phyloP scores from a whole-genome alignment of 2,888 invertebrate genomes.

The Crematogaster levior region DNA sequence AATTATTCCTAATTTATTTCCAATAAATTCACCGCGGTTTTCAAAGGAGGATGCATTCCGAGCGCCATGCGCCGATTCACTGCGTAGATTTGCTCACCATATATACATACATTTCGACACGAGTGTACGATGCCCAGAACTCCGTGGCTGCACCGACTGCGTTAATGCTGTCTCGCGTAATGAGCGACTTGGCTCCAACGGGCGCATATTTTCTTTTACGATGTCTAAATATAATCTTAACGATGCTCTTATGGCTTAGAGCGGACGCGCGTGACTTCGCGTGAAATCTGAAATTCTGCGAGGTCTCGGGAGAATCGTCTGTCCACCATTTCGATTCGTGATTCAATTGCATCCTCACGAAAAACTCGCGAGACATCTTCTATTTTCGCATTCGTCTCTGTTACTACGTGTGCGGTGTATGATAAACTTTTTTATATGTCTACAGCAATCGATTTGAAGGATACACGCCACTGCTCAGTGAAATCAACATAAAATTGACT shows the following conservation, averaged over 20 bases:
- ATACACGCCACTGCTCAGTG: not conserved
- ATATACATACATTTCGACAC: conserved; percentile 69
- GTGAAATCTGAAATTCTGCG: conserved; percentile 74
- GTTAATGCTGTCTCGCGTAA: conserved; percentile 84
- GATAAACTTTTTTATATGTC: conserved; percentile 13
- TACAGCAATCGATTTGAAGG: not conserved
- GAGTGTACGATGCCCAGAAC: conserved; percentile 67
- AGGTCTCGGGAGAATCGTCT: conserved; percentile 31
- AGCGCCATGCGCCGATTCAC: conserved; percentile 53
- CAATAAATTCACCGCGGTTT: conserved; percentile 21
- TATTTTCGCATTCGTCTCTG: conserved; percentile 26
- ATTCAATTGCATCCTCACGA: conserved; percentile 12
- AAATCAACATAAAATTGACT: not conserved
- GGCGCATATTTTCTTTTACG: conserved; percentile 85
- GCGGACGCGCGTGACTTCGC: conserved; percentile 58
- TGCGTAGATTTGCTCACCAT: conserved; percentile 63
- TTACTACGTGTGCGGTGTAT: not conserved
- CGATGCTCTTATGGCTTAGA: conserved; percentile 82
- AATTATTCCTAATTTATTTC: conserved; percentile 33
- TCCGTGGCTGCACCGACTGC: conserved; percentile 68
- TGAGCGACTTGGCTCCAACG: conserved; percentile 85
- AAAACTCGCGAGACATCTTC: conserved; percentile 36
- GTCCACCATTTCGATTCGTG: conserved; percentile 28
- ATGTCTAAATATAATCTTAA: conserved; percentile 85
- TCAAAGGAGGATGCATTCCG: conserved; percentile 44